These are phyloP conservation scores for Tetrapedia diversipes DNA, from an alignment of 2,888 invertebrate genomes.

Conservation along the genomic window DNA sequence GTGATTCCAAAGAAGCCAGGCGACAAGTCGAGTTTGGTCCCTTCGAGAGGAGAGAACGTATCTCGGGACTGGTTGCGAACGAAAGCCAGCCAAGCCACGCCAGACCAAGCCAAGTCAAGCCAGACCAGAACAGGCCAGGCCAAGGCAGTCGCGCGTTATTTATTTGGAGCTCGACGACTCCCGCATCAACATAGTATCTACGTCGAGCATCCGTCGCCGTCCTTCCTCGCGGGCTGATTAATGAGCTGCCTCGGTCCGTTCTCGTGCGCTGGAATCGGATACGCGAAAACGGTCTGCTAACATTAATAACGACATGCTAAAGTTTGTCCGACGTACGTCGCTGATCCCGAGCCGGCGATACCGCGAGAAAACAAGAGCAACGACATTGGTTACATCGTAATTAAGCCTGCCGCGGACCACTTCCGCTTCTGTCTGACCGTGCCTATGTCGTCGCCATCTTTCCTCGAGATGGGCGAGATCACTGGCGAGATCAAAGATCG, in stretches of 20 bases:
- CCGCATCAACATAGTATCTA: conserved; percentile 65
- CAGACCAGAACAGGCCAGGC: not conserved
- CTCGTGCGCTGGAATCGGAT: conserved; percentile 65
- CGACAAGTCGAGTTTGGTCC: conserved; percentile 11
- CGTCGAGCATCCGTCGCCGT: conserved; percentile 61
- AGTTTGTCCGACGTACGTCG: conserved; percentile 60
- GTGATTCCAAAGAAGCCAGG: conserved; percentile 17
- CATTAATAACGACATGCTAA: conserved; percentile 68
- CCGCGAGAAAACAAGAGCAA: conserved; percentile 61
- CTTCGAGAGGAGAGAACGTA: conserved; percentile 2
- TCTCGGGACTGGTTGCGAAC: conserved; percentile 10
- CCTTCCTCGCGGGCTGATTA: conserved; percentile 62
- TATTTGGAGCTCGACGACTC: conserved; percentile 59
- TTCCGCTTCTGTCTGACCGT: conserved; percentile 49
- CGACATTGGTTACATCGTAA: conserved; percentile 64
- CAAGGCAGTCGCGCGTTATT: conserved; percentile 50
- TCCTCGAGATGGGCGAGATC: not conserved
- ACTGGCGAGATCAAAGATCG: conserved; percentile 42
- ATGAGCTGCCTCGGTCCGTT: conserved; percentile 62
- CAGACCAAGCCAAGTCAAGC: not conserved
- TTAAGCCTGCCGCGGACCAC: conserved; percentile 55
- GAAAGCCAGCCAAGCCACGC: conserved; percentile 3
- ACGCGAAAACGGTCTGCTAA: conserved; percentile 64
- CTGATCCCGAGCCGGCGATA: conserved; percentile 58
- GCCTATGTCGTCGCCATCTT: conserved; percentile 10